Percentiles rank a stretch among this genome's conserved stretches.
phyloP scores from a whole-genome alignment of 2,113 vertebrate genomes.

The Sigmodon hispidus region DNA sequence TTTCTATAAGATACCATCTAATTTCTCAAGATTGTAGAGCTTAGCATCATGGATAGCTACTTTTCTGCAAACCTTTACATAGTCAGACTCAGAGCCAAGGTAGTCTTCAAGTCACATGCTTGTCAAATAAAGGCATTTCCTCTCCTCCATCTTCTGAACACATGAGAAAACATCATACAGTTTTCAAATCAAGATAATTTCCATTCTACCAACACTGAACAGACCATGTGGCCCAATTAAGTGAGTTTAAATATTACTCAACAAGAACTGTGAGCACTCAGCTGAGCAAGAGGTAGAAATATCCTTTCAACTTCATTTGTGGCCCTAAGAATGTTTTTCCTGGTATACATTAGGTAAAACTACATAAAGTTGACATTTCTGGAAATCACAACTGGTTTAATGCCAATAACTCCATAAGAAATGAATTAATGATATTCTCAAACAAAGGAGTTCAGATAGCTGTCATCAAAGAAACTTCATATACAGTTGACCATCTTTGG shows the following conservation, averaged over 20 bases:
- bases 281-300: neutral
- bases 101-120: neutral
- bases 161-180: neutral
- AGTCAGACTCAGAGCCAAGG: neutral
- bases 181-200: constrained; percentile 48
- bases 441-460: neutral
- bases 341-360: neutral
- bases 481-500: too few relatives aligned
- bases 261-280: neutral
- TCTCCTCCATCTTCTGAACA: neutral
- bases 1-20: neutral
- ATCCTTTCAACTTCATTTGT: neutral
- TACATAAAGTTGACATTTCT: neutral
- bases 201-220: neutral
- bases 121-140: neutral
- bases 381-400: neutral
- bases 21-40: neutral
- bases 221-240: neutral
- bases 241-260: neutral
- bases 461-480: too few relatives aligned
- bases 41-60: neutral
- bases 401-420: neutral
- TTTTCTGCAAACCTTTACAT: neutral
- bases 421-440: neutral
- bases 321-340: neutral